Percentiles rank a stretch among this genome's conserved stretches.
Evolutionary conservation across 2,113 vertebrate species (phyloP).

Genomic region (Ahaetulla prasina): DNA sequence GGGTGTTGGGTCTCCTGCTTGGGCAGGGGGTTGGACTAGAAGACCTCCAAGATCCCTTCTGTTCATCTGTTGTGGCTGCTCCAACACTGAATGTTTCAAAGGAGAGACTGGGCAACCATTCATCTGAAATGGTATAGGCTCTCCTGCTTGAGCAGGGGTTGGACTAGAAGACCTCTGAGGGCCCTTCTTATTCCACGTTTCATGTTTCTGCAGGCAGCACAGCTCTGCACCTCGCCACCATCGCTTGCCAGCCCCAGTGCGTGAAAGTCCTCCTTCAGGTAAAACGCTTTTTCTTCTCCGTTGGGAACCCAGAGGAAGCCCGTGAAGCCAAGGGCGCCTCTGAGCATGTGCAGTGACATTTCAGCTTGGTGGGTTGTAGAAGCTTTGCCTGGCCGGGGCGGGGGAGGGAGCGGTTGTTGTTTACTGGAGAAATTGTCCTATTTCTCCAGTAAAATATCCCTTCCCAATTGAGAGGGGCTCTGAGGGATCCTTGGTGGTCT

Average conservation of each 20-base stretch:
- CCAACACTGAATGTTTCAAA: too few relatives aligned
- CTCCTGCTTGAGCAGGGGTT: neutral
- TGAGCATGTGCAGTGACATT: neutral
- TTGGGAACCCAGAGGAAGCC: neutral
- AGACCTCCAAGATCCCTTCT: too few relatives aligned
- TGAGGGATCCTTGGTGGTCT: neutral
- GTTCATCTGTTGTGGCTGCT: too few relatives aligned
- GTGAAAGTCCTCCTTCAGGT: constrained; percentile 76
- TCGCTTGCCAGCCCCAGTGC: constrained; percentile 73
- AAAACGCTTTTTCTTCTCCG: neutral
- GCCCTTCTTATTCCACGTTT: neutral
- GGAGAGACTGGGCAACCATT: too few relatives aligned
- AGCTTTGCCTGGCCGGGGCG: neutral
- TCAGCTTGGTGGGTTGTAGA: neutral
- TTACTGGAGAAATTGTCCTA: neutral
- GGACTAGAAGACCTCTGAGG: too few relatives aligned
- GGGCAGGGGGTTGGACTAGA: too few relatives aligned
- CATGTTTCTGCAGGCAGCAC: constrained; percentile 64
- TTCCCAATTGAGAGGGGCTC: neutral
- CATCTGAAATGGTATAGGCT: too few relatives aligned
- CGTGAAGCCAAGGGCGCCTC: neutral
- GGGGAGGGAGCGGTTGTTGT: neutral
- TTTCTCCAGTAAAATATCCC: neutral
- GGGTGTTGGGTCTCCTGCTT: too few relatives aligned
- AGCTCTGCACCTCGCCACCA: constrained; percentile 71